These are phyloP conservation scores for Lasioglossum villosulum DNA, from an alignment of 2,888 invertebrate genomes.

Conservation along the genomic window DNA sequence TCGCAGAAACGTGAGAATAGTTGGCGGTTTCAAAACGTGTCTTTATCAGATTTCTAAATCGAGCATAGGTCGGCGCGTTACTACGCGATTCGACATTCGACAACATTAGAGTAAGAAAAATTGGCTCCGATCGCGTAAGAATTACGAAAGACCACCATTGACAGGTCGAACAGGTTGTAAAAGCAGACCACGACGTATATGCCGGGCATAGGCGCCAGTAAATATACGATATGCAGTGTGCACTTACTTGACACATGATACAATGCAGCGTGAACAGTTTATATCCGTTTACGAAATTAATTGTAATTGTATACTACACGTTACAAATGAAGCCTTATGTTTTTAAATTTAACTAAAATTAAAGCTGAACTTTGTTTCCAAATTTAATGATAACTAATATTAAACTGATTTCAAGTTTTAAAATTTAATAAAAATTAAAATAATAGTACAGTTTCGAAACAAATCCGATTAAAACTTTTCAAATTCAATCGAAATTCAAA, in stretches of 20 bases:
- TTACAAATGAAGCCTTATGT: neutral
- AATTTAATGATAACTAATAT: neutral
- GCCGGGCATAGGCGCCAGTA: slow-evolving; percentile 39
- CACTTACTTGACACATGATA: neutral
- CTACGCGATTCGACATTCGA: neutral
- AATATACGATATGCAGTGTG: slow-evolving; percentile 28
- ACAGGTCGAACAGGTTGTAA: slow-evolving; percentile 51
- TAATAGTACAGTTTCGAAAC: too few relatives aligned
- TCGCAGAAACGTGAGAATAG: slow-evolving; percentile 13
- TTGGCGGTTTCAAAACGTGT: slow-evolving; percentile 9
- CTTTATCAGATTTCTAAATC: slow-evolving; percentile 8
- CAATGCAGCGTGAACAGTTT: neutral
- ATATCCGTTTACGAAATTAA: slow-evolving; percentile 56
- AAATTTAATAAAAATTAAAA: neutral
- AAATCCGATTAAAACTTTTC: neutral
- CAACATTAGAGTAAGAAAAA: slow-evolving; percentile 25
- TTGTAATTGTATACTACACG: neutral
- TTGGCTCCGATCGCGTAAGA: slow-evolving; percentile 20
- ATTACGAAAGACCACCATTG: slow-evolving; percentile 46
- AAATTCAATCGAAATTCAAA: neutral
- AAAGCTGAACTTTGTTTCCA: neutral
- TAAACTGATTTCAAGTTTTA: neutral
- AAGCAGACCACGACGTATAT: slow-evolving; percentile 30
- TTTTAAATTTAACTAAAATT: neutral
- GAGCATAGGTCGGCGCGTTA: neutral